A percentile compares a stretch with the other conserved stretches of the same genome.
Evolutionary conservation across 2,888 invertebrate species (phyloP).

Genomic region (Ganaspis brasiliensis): DNA sequence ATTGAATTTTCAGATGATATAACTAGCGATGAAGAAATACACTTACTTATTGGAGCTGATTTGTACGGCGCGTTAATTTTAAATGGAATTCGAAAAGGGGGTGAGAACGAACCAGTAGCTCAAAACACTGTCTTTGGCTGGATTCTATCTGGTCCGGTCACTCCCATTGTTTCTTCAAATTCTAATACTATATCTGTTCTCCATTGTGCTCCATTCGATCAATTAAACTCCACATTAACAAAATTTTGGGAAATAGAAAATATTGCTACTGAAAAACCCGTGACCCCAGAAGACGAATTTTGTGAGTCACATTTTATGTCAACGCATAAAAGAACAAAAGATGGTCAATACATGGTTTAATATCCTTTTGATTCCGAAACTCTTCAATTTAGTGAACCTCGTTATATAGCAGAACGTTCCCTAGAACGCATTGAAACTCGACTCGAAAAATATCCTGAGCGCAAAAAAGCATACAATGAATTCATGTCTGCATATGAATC

Average conservation of each 20-base stretch:
- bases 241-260: not conserved
- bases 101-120: not conserved
- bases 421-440: not conserved
- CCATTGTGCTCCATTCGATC: not conserved
- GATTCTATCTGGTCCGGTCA: not conserved
- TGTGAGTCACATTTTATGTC: not conserved
- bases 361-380: not conserved
- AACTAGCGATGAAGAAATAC: not conserved
- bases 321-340: not conserved
- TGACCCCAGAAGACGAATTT: not conserved
- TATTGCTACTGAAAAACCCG: not conserved
- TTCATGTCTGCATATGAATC: constrained; percentile 30
- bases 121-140: not conserved
- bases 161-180: not conserved
- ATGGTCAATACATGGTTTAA: constrained; percentile 25
- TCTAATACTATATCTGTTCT: not conserved
- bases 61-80: not conserved
- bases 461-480: not conserved
- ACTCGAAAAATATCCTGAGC: constrained; percentile 4
- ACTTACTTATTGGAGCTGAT: not conserved
- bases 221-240: not conserved
- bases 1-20: not conserved
- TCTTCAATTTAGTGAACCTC: not conserved
- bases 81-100: not conserved
- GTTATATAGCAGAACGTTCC: not conserved